Base-by-base conservation (phyloP, 1,140 invertebrate genomes). In the Radopholus similis region DNA sequence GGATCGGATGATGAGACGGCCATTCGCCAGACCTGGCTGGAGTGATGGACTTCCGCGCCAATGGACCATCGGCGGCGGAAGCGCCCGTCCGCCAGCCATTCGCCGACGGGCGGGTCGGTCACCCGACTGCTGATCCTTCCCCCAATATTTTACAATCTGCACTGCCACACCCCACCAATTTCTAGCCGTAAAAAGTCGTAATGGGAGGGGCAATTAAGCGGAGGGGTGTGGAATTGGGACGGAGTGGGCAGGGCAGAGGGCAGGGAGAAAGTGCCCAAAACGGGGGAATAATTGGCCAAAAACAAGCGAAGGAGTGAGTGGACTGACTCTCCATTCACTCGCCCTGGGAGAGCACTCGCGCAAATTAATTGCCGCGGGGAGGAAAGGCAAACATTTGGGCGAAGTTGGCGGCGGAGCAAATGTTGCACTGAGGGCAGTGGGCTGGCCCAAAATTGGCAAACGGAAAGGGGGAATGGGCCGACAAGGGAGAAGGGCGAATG, bases 251-350 rank as follows among this genome's bases (percentile, higher is more conserved):
- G 1, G 38, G 42, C 5, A 23, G 15, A 13, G 42, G 15, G 42
- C n/a, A 47, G 42, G 15, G 42, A 47, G 23, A 23, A 13, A 23
- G 23, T 40, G 38, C 1, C 44, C n/a, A 5, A n/a, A n/a, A n/a
- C n/a, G n/a, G n/a, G n/a, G n/a, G n/a, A n/a, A n/a, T n/a, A 51
- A 51, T 51, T 51, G 47, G 47, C 30, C 47, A 51, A 51, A 51
- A 51, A 51, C 47, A 51, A 51, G 30, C 47, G 30, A 51, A 26
- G 47, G 21, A 21, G 2, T 6, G 18, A 28, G 47, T 6, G 15
- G 6, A n/a, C 30, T 51, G n/a, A 47, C 4, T 47, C 23, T 47
- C 47, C 21, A 21, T 51, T 51, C 15, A 21, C 18, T 23, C 15
- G 6, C 47, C 47, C n/a, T n/a, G n/a, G n/a, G n/a, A 21, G 47